phyloP scores from a whole-genome alignment of 2,888 invertebrate genomes.

The Agriotes lineatus region DNA sequence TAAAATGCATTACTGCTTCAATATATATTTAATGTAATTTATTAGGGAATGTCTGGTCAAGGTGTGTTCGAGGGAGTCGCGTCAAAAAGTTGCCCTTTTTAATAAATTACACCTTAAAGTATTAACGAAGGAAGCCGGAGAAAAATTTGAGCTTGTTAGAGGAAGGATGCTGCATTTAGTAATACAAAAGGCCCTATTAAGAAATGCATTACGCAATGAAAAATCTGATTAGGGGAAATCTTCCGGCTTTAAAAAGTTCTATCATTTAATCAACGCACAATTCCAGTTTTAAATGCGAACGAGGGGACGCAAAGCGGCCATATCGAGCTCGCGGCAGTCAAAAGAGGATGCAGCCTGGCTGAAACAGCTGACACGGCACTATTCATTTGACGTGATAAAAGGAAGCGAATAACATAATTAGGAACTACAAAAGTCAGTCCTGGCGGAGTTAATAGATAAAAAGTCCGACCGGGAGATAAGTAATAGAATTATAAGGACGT shows the following conservation, averaged over 20 bases:
- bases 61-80: too few species aligned
- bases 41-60: too few species aligned
- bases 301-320: constrained; percentile 40
- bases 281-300: constrained; percentile 31
- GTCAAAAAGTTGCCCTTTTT: too few species aligned
- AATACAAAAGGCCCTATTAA: constrained; percentile 32
- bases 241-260: constrained; percentile 33
- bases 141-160: neutral
- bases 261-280: constrained; percentile 43
- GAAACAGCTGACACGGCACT: constrained; percentile 50
- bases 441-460: constrained; percentile 63
- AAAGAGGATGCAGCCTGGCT: constrained; percentile 35
- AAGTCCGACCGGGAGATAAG: constrained; percentile 62
- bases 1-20: too few species aligned
- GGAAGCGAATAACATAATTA: constrained; percentile 61
- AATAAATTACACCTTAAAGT: too few species aligned
- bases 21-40: too few species aligned
- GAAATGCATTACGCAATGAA: constrained; percentile 37
- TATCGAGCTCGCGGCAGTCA: constrained; percentile 42
- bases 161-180: constrained; percentile 13
- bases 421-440: constrained; percentile 63
- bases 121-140: too few species aligned
- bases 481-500: constrained; percentile 64
- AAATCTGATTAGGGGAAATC: constrained; percentile 40
- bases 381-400: constrained; percentile 50